Conservation (phyloP, 2,113 vertebrate genomes). For the Mirounga angustirostris region DNA sequence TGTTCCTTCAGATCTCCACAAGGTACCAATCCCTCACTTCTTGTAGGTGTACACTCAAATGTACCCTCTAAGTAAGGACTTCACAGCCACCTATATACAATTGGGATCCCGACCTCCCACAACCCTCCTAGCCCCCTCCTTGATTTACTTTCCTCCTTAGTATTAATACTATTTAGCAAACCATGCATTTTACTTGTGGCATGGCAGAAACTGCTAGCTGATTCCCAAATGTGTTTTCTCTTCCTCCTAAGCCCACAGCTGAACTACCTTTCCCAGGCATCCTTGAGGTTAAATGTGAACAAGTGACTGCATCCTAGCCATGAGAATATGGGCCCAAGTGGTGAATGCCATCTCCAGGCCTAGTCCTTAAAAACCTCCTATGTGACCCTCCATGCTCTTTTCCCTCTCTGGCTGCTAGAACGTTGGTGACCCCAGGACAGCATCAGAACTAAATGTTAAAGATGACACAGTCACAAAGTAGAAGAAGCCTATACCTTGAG, state of each 20-base stretch:
- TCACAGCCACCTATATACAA: not conserved
- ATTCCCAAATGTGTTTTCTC: not conserved
- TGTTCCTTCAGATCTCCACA: not conserved
- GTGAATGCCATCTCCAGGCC: not conserved
- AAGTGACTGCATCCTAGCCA: not conserved
- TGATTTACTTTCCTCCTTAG: not conserved
- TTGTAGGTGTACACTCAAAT: not conserved
- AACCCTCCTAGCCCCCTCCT: not conserved
- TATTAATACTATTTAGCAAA: not conserved
- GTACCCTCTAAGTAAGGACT: not conserved
- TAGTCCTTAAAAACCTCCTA: not conserved
- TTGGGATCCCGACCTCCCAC: not conserved
- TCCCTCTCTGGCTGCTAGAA: not conserved
- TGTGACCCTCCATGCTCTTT: not conserved
- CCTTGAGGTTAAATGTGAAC: not conserved
- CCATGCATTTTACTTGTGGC: not conserved
- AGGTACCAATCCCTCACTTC: not conserved
- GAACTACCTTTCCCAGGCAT: not conserved
- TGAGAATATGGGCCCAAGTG: not conserved
- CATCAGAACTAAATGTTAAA: not conserved
- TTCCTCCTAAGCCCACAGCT: not conserved
- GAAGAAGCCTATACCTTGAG: not conserved
- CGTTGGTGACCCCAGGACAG: not conserved
- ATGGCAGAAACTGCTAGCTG: not conserved
- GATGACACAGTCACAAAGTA: not conserved